Conservation (phyloP, 2,113 vertebrate genomes). For the Antennarius striatus region DNA sequence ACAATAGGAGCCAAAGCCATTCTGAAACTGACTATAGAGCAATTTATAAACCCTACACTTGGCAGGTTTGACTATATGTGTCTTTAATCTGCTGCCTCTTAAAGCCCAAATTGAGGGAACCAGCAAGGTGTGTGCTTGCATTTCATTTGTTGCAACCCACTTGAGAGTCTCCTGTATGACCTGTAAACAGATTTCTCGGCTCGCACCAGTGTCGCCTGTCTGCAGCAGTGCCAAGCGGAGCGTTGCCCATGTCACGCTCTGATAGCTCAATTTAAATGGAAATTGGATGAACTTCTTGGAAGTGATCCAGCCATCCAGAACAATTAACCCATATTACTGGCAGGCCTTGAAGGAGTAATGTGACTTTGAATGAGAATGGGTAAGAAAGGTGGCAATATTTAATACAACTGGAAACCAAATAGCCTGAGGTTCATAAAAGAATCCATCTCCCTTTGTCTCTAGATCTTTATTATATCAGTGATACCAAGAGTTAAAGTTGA, state of each 20-base stretch:
- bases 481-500: too few species aligned
- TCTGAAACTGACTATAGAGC: conserved; percentile 13
- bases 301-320: conserved; percentile 80
- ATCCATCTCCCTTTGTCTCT: too few species aligned
- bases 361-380: conserved; percentile 69
- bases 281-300: conserved; percentile 81
- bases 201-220: conserved; percentile 37
- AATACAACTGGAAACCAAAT: conserved; percentile 59
- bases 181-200: conserved; percentile 64
- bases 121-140: conserved; percentile 46
- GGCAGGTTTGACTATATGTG: conserved; percentile 21
- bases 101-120: conserved; percentile 34
- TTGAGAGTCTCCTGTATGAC: conserved; percentile 42
- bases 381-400: conserved; percentile 48
- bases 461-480: too few species aligned
- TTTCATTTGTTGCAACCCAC: conserved; percentile 45
- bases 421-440: conserved; percentile 27
- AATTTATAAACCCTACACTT: conserved; percentile 19
- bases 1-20: conserved; percentile 19
- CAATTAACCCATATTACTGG: conserved; percentile 79
- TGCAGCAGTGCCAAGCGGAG: conserved; percentile 47
- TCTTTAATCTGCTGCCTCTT: conserved; percentile 19
- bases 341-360: conserved; percentile 71
- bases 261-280: conserved; percentile 81
- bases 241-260: conserved; percentile 67